Evolutionary conservation across 2,888 invertebrate species (phyloP).

Genomic region (Orchesellides sinensis): DNA sequence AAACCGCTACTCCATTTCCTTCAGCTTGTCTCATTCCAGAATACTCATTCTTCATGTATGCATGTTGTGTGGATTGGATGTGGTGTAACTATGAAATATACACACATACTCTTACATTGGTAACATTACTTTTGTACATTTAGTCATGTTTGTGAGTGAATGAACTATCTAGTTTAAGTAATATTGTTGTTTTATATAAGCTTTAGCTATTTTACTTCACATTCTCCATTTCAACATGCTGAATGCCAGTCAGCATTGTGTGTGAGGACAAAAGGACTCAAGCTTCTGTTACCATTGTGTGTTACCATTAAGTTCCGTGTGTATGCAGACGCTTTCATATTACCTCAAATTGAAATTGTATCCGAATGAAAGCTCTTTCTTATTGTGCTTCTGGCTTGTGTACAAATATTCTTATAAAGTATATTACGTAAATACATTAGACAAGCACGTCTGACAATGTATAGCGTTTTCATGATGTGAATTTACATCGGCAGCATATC

Average conservation of each 20-base stretch:
- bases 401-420: neutral
- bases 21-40: slow-evolving; percentile 68
- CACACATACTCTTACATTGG: neutral
- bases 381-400: too few relatives aligned
- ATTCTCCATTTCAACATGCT: neutral
- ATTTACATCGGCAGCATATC: slow-evolving; percentile 13
- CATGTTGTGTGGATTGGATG: slow-evolving; percentile 9
- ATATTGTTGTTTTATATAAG: neutral
- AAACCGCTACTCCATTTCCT: slow-evolving; percentile 74
- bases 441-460: neutral
- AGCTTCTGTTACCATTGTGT: slow-evolving; percentile 1
- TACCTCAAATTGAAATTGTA: neutral
- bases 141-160: neutral
- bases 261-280: slow-evolving; percentile 8
- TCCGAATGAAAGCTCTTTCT: neutral
- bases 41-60: slow-evolving; percentile 55
- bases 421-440: neutral
- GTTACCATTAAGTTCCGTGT: neutral
- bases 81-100: neutral
- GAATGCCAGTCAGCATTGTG: neutral
- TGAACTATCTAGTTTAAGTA: slow-evolving; percentile 9
- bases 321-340: neutral
- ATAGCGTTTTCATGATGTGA: neutral
- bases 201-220: neutral
- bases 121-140: neutral